These are phyloP conservation scores for Chionodraco myersi DNA, from an alignment of 2,113 vertebrate species.

Conservation along the genomic window DNA sequence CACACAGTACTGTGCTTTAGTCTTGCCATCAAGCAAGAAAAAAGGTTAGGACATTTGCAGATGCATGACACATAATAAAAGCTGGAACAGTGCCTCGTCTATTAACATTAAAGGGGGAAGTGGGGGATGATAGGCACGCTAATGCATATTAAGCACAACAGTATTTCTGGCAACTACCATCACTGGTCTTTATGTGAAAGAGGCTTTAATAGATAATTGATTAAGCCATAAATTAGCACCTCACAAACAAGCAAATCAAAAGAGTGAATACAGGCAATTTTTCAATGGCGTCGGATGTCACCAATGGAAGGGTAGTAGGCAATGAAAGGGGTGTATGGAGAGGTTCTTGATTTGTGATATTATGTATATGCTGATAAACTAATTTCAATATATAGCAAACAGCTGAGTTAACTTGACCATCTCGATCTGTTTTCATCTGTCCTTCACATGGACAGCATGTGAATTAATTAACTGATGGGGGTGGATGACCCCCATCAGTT, in stretches of 20 bases:
- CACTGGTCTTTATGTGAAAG: conserved; percentile 70
- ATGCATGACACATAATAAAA: conserved; percentile 65
- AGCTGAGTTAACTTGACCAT: conserved; percentile 31
- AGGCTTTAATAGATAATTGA: conserved; percentile 82
- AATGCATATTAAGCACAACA: conserved; percentile 76
- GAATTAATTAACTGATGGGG: too few species aligned
- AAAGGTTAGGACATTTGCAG: conserved; percentile 54
- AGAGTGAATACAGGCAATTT: conserved; percentile 62
- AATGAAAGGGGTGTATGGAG: conserved; percentile 16
- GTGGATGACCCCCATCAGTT: neutral
- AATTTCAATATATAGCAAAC: neutral
- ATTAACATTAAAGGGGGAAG: conserved; percentile 70
- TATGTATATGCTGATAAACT: conserved; percentile 13
- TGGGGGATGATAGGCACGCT: conserved; percentile 63
- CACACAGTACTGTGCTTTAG: conserved; percentile 28
- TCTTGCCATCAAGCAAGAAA: conserved; percentile 39
- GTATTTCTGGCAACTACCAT: conserved; percentile 70
- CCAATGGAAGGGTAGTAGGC: conserved; percentile 28
- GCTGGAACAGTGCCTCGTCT: conserved; percentile 61
- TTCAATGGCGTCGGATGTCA: conserved; percentile 34
- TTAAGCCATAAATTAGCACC: conserved; percentile 78
- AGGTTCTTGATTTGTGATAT: conserved; percentile 44
- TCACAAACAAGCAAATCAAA: conserved; percentile 80
- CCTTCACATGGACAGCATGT: too few species aligned
- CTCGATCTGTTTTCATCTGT: conserved; percentile 24